Percentiles rank a stretch among this genome's conserved stretches.
phyloP scores from a whole-genome alignment of 2,113 vertebrate genomes.

The Alouatta palliata region DNA sequence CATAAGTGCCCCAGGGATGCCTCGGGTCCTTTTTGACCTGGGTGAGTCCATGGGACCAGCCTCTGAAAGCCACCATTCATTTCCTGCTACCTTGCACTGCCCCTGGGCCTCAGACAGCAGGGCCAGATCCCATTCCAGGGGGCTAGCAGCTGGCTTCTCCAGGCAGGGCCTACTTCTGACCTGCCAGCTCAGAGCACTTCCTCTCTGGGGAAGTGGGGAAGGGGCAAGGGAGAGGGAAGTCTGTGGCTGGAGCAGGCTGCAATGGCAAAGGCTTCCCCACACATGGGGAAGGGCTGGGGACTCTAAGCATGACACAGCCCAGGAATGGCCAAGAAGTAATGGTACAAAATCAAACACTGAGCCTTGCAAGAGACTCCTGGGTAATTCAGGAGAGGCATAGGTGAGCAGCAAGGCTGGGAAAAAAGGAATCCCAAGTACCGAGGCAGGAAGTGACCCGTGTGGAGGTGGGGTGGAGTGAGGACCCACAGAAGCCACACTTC shows the following conservation, averaged over 20 bases:
- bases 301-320: neutral
- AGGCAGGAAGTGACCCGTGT: neutral
- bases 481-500: neutral
- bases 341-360: neutral
- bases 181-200: neutral
- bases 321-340: neutral
- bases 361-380: neutral
- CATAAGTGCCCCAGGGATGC: neutral
- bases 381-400: neutral
- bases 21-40: neutral
- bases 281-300: neutral
- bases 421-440: neutral
- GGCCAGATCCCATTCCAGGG: neutral
- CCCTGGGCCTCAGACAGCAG: neutral
- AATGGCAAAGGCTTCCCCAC: neutral
- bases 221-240: neutral
- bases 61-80: neutral
- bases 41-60: neutral
- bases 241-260: neutral
- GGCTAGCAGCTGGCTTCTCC: neutral
- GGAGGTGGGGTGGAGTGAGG: neutral
- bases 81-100: neutral
- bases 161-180: neutral
- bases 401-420: neutral
- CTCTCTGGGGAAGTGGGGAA: fast-evolving